Percentiles rank a stretch among this genome's conserved stretches.
These are phyloP conservation scores for Drosophila algonquin DNA, from an alignment of 2,888 invertebrate genomes.

Conservation along the genomic window DNA sequence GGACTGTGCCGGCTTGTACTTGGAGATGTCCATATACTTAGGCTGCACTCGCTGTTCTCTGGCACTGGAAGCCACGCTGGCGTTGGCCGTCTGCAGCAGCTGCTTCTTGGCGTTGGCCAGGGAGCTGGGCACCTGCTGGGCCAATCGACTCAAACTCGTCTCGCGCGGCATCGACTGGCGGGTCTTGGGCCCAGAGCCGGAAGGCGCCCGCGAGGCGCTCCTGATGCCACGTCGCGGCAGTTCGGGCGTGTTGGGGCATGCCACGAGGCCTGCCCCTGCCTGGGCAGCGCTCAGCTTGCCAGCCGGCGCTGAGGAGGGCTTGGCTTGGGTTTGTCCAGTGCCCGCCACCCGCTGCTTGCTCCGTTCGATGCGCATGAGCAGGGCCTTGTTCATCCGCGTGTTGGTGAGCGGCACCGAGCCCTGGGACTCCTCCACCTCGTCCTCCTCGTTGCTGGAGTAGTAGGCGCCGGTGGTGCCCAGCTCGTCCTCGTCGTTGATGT, in stretches of 20 bases:
- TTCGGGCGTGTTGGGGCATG: conserved; percentile 86
- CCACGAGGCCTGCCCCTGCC: conserved; percentile 76
- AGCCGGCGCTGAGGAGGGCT: conserved; percentile 82
- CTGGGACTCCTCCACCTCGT: conserved; percentile 53
- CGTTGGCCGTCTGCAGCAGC: conserved; percentile 81
- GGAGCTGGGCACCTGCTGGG: conserved; percentile 83
- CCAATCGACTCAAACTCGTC: conserved; percentile 83
- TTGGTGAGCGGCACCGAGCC: conserved; percentile 83
- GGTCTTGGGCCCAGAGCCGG: conserved; percentile 56
- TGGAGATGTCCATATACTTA: conserved; percentile 87
- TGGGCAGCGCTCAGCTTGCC: conserved; percentile 52
- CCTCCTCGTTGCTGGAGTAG: conserved; percentile 80
- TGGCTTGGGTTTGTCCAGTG: conserved; percentile 51
- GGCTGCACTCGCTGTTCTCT: conserved; percentile 81
- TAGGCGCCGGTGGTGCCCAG: conserved; percentile 80
- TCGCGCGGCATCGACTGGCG: conserved; percentile 84
- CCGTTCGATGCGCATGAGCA: conserved; percentile 86
- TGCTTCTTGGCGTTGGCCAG: conserved; percentile 83
- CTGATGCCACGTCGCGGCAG: conserved; percentile 84
- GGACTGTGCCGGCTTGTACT: conserved; percentile 86
- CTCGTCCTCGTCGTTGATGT: conserved; percentile 84
- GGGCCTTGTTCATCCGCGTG: conserved; percentile 90
- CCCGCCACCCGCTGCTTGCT: conserved; percentile 82
- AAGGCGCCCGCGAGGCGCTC: conserved; percentile 70
- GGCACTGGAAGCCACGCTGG: conserved; percentile 30